These are phyloP conservation scores for Bungarus multicinctus DNA, from an alignment of 2,113 vertebrate genomes.

Conservation along the genomic window DNA sequence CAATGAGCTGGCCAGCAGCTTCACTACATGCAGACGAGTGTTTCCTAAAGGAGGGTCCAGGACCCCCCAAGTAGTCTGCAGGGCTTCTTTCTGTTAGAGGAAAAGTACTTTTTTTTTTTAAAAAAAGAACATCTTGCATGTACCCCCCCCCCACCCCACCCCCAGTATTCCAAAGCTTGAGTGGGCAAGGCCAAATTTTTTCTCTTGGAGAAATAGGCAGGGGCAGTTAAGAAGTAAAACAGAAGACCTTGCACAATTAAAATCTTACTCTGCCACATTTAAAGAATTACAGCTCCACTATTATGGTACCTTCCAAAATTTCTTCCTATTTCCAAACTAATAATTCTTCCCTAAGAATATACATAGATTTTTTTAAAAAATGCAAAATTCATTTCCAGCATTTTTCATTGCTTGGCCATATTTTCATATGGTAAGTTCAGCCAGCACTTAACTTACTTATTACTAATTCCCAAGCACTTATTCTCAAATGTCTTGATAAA, in stretches of 20 bases:
- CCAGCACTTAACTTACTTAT: neutral
- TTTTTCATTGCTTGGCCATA: neutral
- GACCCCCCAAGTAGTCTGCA: slow-evolving; percentile 64
- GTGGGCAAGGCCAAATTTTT: neutral
- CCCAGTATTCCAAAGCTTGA: neutral
- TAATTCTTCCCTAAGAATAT: neutral
- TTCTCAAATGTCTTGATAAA: neutral
- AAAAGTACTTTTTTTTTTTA: too few relatives aligned
- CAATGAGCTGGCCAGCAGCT: slow-evolving; percentile 64
- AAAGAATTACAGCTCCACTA: neutral
- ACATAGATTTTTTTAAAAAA: neutral
- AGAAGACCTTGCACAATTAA: neutral
- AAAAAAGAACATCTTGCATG: neutral
- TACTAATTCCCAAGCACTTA: neutral
- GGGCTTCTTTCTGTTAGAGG: slow-evolving; percentile 52
- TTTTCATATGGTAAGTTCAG: neutral
- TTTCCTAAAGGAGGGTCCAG: slow-evolving; percentile 67
- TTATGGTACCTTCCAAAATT: too few relatives aligned
- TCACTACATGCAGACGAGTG: slow-evolving; percentile 67
- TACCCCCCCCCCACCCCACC: neutral
- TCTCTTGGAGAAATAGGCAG: neutral
- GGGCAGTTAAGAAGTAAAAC: neutral
- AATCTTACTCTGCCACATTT: neutral
- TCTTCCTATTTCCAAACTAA: neutral
- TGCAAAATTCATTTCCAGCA: neutral